Evolutionary conservation across 2,113 vertebrate species (phyloP).

Genomic region (Nycticorax nycticorax): DNA sequence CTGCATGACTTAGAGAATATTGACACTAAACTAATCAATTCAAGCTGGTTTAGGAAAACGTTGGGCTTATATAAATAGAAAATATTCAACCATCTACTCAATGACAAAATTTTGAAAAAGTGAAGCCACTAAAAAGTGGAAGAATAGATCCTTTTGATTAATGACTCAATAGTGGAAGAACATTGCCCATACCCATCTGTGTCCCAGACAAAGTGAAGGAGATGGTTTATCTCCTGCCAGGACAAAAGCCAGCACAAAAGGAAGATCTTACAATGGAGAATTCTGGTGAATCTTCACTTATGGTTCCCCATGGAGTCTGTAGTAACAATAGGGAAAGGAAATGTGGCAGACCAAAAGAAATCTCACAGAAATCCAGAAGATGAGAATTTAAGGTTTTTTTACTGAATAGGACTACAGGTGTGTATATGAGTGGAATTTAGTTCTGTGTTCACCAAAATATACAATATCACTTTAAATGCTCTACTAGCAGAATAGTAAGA

Average conservation of each 20-base stretch:
- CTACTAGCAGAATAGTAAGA: background rate
- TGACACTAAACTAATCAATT: background rate
- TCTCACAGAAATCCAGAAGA: background rate
- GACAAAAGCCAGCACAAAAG: slow-evolving; percentile 41
- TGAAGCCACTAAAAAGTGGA: background rate
- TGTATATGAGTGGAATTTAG: background rate
- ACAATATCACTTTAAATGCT: background rate
- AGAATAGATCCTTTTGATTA: slow-evolving; percentile 50
- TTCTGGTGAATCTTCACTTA: slow-evolving; percentile 33
- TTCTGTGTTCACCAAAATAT: background rate
- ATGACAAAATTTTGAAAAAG: slow-evolving; percentile 3
- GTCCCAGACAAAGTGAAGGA: slow-evolving; percentile 35
- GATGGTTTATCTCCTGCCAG: slow-evolving; percentile 44
- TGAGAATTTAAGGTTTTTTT: background rate
- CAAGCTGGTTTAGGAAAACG: background rate
- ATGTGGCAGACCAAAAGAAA: background rate
- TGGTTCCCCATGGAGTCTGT: background rate
- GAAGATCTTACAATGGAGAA: slow-evolving; percentile 25
- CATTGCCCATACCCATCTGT: slow-evolving; percentile 42
- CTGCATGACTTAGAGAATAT: background rate
- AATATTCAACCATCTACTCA: background rate
- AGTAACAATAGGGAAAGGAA: slow-evolving; percentile 34
- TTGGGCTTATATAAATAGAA: background rate
- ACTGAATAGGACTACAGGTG: background rate
- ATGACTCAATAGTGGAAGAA: slow-evolving; percentile 7